Percentiles rank a stretch among this genome's conserved stretches.
phyloP scores from a whole-genome alignment of 2,888 invertebrate species.

The Zygothrica quintamaculata region DNA sequence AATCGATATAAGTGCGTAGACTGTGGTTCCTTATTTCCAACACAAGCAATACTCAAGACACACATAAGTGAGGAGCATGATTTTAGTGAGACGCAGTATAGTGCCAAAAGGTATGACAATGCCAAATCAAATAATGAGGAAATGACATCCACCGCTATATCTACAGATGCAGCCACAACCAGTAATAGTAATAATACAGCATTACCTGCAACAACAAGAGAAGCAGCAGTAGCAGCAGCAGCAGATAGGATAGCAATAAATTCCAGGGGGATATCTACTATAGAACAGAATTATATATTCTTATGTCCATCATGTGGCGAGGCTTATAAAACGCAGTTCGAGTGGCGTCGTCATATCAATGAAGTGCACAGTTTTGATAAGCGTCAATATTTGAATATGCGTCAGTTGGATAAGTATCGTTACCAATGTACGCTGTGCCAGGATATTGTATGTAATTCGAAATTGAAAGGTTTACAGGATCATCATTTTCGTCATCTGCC shows the following conservation, averaged over 20 bases:
- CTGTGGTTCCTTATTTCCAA: constrained; percentile 70
- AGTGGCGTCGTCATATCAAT: constrained; percentile 82
- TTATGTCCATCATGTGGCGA: constrained; percentile 80
- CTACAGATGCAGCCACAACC: background rate
- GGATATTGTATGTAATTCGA: constrained; percentile 77
- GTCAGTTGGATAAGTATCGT: constrained; percentile 78
- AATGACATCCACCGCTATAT: background rate
- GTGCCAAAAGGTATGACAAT: constrained; percentile 46
- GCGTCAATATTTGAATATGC: constrained; percentile 75
- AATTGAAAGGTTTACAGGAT: constrained; percentile 81
- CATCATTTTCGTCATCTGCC: constrained; percentile 81
- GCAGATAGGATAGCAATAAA: constrained; percentile 13
- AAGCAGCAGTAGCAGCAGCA: background rate
- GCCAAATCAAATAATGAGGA: constrained; percentile 29
- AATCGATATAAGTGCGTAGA: constrained; percentile 73
- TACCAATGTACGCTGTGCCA: constrained; percentile 78
- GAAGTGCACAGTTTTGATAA: constrained; percentile 80
- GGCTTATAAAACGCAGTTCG: constrained; percentile 74
- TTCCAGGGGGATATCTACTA: constrained; percentile 41
- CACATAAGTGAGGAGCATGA: constrained; percentile 78
- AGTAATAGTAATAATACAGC: background rate
- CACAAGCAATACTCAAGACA: constrained; percentile 60
- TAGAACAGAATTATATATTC: constrained; percentile 77
- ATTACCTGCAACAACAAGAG: background rate
- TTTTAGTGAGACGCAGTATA: constrained; percentile 48